Percentiles rank a stretch among this genome's conserved stretches.
Conservation (phyloP, 2,113 vertebrate species). For the Phocoena phocoena region DNA sequence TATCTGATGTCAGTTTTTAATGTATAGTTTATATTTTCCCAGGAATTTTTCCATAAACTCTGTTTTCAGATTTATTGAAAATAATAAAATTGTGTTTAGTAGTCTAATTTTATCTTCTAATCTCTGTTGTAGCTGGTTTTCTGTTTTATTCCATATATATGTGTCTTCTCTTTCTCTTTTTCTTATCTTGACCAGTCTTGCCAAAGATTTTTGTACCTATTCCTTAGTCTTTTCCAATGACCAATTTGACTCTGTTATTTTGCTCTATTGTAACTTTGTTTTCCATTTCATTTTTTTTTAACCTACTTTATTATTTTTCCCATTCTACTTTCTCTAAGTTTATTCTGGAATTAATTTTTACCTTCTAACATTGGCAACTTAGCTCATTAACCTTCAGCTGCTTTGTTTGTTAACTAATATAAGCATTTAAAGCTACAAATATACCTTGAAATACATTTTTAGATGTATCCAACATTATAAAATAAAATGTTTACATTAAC, state of each 20-base stretch:
- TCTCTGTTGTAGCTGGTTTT: not conserved
- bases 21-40: not conserved
- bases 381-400: not conserved
- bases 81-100: not conserved
- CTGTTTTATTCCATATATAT: not conserved
- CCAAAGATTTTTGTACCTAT: not conserved
- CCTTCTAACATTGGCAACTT: not conserved
- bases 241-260: not conserved
- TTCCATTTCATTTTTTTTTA: not conserved
- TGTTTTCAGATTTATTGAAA: constrained; percentile 8
- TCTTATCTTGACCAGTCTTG: not conserved
- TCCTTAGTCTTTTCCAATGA: not conserved
- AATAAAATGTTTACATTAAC: not conserved
- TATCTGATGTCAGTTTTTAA: not conserved
- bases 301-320: not conserved
- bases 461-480: not conserved
- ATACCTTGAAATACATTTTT: not conserved
- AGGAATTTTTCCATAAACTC: not conserved
- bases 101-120: not conserved
- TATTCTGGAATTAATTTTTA: constrained; percentile 15
- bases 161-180: not conserved
- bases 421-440: not conserved
- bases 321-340: not conserved
- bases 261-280: not conserved
- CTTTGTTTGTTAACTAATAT: not conserved